Evolutionary conservation across 2,797 vertebrate genomes (phyloP).

Genomic region (Carcharodon carcharias): DNA sequence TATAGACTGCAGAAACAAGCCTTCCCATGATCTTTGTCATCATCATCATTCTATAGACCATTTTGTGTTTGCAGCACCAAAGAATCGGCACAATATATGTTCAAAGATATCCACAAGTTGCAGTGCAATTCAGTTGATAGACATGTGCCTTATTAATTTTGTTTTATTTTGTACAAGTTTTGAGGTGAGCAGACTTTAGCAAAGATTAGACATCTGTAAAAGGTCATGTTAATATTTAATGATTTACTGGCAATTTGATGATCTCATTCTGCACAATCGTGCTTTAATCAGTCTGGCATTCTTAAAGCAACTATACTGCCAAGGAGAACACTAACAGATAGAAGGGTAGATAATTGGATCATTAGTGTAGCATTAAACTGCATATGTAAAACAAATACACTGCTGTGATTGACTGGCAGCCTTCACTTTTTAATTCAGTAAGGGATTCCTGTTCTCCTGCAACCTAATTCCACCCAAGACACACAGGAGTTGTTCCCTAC

Average conservation of each 20-base stretch:
- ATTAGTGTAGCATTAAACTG: neutral
- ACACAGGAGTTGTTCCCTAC: neutral
- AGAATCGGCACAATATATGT: neutral
- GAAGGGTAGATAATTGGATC: neutral
- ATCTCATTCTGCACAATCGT: neutral
- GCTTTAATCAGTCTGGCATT: neutral
- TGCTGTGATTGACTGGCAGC: neutral
- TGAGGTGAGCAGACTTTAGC: neutral
- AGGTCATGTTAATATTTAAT: conserved; percentile 34
- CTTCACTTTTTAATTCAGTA: neutral
- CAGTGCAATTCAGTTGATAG: neutral
- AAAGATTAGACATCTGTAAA: neutral
- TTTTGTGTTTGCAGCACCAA: neutral
- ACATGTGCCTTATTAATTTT: neutral
- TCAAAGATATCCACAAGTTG: neutral
- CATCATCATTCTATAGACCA: neutral
- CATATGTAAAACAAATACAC: neutral
- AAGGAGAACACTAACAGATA: neutral
- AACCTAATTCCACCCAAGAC: neutral
- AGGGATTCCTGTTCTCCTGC: neutral
- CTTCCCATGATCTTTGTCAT: neutral
- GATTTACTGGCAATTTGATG: conserved; percentile 21
- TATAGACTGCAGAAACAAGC: neutral
- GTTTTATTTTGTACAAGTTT: neutral
- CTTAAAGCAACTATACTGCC: neutral